Conservation (phyloP, 2,888 invertebrate species). For the Sabatieria punctata region DNA sequence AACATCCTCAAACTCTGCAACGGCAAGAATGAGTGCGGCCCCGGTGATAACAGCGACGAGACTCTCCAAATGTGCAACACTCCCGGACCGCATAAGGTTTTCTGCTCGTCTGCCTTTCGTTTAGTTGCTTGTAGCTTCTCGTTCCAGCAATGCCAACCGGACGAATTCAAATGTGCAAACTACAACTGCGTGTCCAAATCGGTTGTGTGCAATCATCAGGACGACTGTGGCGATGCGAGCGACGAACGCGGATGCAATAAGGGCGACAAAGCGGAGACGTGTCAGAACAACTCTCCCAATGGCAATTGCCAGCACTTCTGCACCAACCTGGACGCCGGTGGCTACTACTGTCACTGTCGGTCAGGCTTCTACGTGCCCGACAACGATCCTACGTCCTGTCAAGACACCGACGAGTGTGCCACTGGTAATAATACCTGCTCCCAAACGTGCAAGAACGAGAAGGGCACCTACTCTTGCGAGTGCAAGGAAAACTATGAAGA, state of each 20-base stretch:
- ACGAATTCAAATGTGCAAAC: slow-evolving; percentile 86
- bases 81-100: too few relatives aligned
- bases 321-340: slow-evolving; percentile 66
- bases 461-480: slow-evolving; percentile 69
- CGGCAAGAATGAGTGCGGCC: slow-evolving; percentile 79
- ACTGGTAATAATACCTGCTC: slow-evolving; percentile 65
- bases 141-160: slow-evolving; percentile 82
- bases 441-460: slow-evolving; percentile 74
- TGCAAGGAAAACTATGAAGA: slow-evolving; percentile 44
- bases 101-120: too few relatives aligned
- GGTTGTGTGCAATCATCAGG: slow-evolving; percentile 93
- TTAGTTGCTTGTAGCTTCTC: too few relatives aligned
- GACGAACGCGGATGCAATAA: slow-evolving; percentile 94
- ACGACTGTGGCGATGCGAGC: slow-evolving; percentile 67
- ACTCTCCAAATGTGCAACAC: too few relatives aligned
- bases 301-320: slow-evolving; percentile 92
- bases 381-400: slow-evolving; percentile 18
- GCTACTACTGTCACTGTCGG: slow-evolving; percentile 78
- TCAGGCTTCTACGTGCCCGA: slow-evolving; percentile 58
- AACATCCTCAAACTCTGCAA: slow-evolving; percentile 80
- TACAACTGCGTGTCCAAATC: slow-evolving; percentile 63
- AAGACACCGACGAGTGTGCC: slow-evolving; percentile 72
- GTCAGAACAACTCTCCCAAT: slow-evolving; percentile 46
- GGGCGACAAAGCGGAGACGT: too few relatives aligned
- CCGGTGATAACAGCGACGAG: slow-evolving; percentile 87